A percentile compares a stretch with the other conserved stretches of the same genome.
Conservation (phyloP, 30 jellyfish, hydroid and myxozoan species). For the Catostylus mosaicus region DNA sequence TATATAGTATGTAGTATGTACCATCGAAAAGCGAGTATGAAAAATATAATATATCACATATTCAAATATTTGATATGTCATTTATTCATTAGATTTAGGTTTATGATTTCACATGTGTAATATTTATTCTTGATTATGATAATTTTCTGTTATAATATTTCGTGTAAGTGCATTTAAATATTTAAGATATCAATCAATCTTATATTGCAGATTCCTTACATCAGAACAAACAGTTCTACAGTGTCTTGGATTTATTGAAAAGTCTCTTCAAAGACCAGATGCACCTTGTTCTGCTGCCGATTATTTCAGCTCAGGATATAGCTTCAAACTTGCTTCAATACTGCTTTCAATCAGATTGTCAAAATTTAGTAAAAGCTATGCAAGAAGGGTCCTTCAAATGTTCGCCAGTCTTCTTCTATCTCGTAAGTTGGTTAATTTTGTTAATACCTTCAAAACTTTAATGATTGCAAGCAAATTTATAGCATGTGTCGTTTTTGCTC, state of each 20-base stretch:
- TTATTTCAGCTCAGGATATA: slow-evolving; percentile 43
- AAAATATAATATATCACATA: too few species aligned
- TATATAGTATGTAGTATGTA: too few species aligned
- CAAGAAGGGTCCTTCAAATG: slow-evolving; percentile 44
- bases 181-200: too few species aligned
- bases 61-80: too few species aligned
- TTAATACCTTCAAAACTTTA: background rate
- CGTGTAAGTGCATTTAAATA: too few species aligned
- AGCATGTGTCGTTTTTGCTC: too few species aligned
- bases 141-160: too few species aligned
- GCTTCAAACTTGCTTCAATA: slow-evolving; percentile 54
- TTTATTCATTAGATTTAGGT: too few species aligned
- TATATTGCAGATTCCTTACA: slow-evolving; percentile 39
- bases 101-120: too few species aligned
- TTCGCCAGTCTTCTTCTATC: slow-evolving; percentile 47
- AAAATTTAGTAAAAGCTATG: slow-evolving; percentile 58
- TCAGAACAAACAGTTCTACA: slow-evolving; percentile 59
- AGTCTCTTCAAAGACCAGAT: slow-evolving; percentile 43
- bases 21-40: too few species aligned
- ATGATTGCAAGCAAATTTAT: background rate
- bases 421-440: slow-evolving; percentile 30
- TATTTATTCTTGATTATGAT: too few species aligned
- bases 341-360: slow-evolving; percentile 43
- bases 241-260: slow-evolving; percentile 50
- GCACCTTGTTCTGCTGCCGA: slow-evolving; percentile 47